Base-by-base conservation (phyloP, 2,888 invertebrate species). In the Orthonevra nobilis region DNA sequence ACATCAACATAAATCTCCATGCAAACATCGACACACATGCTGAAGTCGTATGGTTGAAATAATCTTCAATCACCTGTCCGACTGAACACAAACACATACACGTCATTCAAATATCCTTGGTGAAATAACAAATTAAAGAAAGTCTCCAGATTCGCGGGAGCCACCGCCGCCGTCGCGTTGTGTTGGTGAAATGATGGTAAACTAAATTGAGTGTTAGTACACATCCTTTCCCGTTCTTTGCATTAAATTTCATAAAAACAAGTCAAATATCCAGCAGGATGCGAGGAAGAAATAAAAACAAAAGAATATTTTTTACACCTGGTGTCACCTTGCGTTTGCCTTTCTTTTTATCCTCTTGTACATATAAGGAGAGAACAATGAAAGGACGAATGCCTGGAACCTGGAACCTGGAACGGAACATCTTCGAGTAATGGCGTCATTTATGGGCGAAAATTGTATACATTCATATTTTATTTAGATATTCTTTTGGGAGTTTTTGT, bases 1-100 rank as follows among this genome's bases (percentile, higher is more conserved):
- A 69, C 81, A 82, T 82, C 82, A 81, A 60, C 81, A 81, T 82
- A 82, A 82, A 82, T 81, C 68, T 81, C 46, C 60, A 30, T 32
- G 19, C 38, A 7, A 17, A 38, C 50, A 26, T 12, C 14, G 5
- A 40, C 64, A 60, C 58, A 52, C 66, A 60, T 38, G 66, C 36
- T 46, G 10, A 12, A 72, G 30, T 36, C 32, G 20, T 36, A 73
- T 48, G 68, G 44, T 60, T 44, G 60, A 69, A 75, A 69, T 75
- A 75, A 75, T 75, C 69, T 50, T 63, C 75, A 70, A 75, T 75
- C 75, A 75, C 69, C 75, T 75, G 75, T 70, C 75, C 75, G 54
- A 66, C 42, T 26, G 19, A 44, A 36, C n/a, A n/a, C n/a, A n/a
- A n/a, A n/a, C n/a, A n/a, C n/a, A 44, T 38, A 50, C 50, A 52